Conservation (phyloP, 2,113 vertebrate species). For the Pipra filicauda region DNA sequence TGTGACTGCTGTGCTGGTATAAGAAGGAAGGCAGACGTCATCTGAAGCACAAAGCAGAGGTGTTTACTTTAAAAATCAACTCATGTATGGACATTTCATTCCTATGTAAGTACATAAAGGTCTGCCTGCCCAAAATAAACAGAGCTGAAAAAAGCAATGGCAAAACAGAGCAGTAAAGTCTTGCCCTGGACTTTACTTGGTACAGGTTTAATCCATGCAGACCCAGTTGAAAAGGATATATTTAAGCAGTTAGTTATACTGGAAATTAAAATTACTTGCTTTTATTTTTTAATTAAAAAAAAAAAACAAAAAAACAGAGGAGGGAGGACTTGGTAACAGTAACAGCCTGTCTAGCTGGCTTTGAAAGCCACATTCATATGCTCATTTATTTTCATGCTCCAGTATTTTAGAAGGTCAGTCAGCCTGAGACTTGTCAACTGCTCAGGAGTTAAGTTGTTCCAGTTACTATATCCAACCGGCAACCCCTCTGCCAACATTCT, state of each 20-base stretch:
- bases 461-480: constrained; percentile 25
- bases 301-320: not conserved
- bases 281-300: constrained; percentile 12
- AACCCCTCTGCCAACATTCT: not conserved
- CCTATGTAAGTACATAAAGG: not conserved
- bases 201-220: not conserved
- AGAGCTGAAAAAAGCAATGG: not conserved
- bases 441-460: constrained; percentile 12
- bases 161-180: not conserved
- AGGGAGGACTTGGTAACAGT: not conserved
- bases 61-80: constrained; percentile 2
- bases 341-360: not conserved
- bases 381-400: constrained; percentile 46
- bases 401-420: constrained; percentile 31
- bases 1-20: not conserved
- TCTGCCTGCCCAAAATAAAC: not conserved
- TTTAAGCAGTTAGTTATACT: not conserved
- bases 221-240: not conserved
- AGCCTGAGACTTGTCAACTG: constrained; percentile 7
- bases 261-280: constrained; percentile 8
- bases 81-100: not conserved
- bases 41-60: not conserved
- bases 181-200: not conserved
- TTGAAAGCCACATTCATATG: constrained; percentile 13
- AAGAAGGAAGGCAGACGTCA: not conserved